These are phyloP conservation scores for Neocrepidodera transversa DNA, from an alignment of 2,888 invertebrate species.

Conservation along the genomic window DNA sequence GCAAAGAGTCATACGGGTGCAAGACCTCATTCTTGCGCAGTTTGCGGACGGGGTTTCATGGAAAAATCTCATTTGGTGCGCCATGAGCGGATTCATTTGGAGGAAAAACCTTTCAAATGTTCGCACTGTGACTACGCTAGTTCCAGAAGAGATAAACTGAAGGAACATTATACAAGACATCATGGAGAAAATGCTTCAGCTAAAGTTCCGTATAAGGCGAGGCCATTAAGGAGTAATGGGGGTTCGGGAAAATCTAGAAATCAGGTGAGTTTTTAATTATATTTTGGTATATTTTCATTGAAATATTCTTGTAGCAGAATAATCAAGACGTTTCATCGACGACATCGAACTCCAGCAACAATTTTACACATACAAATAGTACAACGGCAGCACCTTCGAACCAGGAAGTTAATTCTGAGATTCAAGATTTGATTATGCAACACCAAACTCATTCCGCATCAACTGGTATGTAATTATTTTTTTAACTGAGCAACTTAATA, in stretches of 20 bases:
- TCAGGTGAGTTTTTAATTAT: slow-evolving; percentile 47
- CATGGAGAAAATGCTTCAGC: slow-evolving; percentile 63
- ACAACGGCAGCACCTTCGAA: slow-evolving; percentile 49
- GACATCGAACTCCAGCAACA: slow-evolving; percentile 52
- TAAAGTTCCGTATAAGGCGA: slow-evolving; percentile 63
- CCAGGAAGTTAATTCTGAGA: slow-evolving; percentile 57
- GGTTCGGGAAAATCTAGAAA: slow-evolving; percentile 49
- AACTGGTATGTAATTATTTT: slow-evolving; percentile 39
- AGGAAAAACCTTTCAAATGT: slow-evolving; percentile 71
- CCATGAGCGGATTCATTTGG: slow-evolving; percentile 71
- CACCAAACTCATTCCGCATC: slow-evolving; percentile 58
- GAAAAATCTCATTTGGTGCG: slow-evolving; percentile 72
- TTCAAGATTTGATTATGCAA: slow-evolving; percentile 60
- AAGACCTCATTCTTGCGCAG: slow-evolving; percentile 63
- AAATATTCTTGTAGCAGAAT: slow-evolving; percentile 41
- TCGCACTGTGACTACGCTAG: slow-evolving; percentile 71
- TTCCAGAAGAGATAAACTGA: slow-evolving; percentile 70
- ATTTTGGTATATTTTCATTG: neutral
- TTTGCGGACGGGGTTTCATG: slow-evolving; percentile 70
- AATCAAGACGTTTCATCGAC: slow-evolving; percentile 50
- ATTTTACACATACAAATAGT: slow-evolving; percentile 54
- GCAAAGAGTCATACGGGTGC: slow-evolving; percentile 67
- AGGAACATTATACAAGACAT: slow-evolving; percentile 65
- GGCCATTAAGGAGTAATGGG: slow-evolving; percentile 56
- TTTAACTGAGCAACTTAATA: too few relatives aligned